A percentile compares a stretch with the other conserved stretches of the same genome.
phyloP scores from a whole-genome alignment of 2,113 vertebrate genomes.

The Irena cyanogastra region DNA sequence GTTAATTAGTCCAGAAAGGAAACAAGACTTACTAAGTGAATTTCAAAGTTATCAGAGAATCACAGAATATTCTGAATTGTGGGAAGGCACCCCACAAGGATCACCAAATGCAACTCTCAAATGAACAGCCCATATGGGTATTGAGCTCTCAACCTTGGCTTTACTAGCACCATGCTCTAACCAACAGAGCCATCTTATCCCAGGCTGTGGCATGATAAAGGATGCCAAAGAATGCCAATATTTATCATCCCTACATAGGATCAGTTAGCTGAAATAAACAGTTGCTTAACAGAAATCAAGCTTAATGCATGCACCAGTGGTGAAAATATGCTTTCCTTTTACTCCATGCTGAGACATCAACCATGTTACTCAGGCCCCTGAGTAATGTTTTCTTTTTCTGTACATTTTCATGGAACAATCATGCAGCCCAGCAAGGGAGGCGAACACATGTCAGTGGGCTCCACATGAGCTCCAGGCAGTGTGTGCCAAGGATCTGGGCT shows the following conservation, averaged over 20 bases:
- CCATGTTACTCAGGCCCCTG: rapidly evolving
- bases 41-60: background rate
- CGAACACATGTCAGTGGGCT: background rate
- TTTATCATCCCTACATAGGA: background rate
- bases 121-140: background rate
- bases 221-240: background rate
- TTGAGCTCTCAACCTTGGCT: background rate
- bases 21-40: background rate
- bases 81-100: background rate
- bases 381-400: background rate
- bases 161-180: background rate
- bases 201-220: background rate
- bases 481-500: background rate
- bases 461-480: background rate
- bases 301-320: background rate
- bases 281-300: background rate
- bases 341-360: rapidly evolving
- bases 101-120: background rate
- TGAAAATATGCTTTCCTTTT: background rate
- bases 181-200: background rate
- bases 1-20: background rate
- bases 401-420: background rate
- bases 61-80: background rate
- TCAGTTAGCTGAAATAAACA: background rate
- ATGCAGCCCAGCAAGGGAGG: background rate